Evolutionary conservation across 2,888 invertebrate genomes (phyloP), one percentile per base, ranked within the genome.

Genomic region (Synanthedon formicaeformis): DNA sequence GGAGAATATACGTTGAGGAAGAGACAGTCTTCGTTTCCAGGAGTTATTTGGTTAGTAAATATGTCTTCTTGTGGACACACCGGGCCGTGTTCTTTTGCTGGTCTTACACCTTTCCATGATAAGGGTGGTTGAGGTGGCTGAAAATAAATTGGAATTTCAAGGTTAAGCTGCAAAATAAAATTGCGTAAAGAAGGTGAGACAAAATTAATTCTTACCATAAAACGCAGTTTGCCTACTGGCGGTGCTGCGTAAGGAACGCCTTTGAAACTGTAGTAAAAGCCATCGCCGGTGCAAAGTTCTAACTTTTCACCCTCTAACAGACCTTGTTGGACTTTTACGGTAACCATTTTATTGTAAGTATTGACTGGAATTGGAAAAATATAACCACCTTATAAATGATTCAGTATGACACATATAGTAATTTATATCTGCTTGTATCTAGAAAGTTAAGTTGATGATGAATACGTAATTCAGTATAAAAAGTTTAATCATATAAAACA

Each of bases 241-340:
- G 89, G 86, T 40, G 72, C 63, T 0, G 89, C 89, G 51, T 85
- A 89, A 1, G 89, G 89, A 41, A 89, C 81, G 18, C 88, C 87
- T 55, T 75, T 74, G 54, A 75, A 75, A 53, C 73, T 73, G 56
- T 64, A 67, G 57, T 68, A 75, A n/a, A 56, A 51, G 1, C 59
- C 56, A 2, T 71, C 69, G 27, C 65, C 65, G 11, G 65, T 56
- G 5, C 27, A 27, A 41, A 67, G 64, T 0, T 61, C 53, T 4
- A 60, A 55, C 13, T 62, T 18, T 14, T 67, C 63, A 3, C 77
- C 78, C 34, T 71, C 69, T 41, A 78, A 55, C 3, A 66, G 6
- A 0, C 78, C 78, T 48, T 76, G 72, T 5, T 41, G 58, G 1
- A 75, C 68, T 50, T 52, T 57, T 16, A 76, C 70, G 54, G 59